phyloP scores from a whole-genome alignment of 2,888 invertebrate genomes.

The Cyrtodaria siliqua region DNA sequence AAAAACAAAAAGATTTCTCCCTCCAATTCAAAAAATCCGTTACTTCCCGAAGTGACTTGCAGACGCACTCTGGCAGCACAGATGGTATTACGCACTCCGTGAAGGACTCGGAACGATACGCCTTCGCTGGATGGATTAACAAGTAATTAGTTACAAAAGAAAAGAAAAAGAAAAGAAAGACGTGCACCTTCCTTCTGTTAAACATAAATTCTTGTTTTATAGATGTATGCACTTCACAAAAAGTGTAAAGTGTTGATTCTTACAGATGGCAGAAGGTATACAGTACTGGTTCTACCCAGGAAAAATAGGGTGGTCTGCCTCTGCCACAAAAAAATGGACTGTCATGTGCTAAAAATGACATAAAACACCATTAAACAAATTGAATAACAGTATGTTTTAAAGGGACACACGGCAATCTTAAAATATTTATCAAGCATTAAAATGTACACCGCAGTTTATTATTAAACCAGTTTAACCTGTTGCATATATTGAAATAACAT shows the following conservation, averaged over 20 bases:
- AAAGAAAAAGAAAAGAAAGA: not conserved
- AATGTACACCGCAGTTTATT: not conserved
- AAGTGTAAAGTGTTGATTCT: not conserved
- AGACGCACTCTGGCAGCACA: constrained; percentile 96
- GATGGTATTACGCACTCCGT: constrained; percentile 94
- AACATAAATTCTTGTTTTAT: not conserved
- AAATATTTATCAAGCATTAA: too few species aligned
- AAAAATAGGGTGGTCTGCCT: too few species aligned
- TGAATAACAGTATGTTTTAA: too few species aligned
- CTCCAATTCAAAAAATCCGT: constrained; percentile 97
- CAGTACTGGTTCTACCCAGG: too few species aligned
- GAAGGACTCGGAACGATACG: constrained; percentile 92
- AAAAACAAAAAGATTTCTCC: constrained; percentile 95
- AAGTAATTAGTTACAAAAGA: too few species aligned
- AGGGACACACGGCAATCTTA: too few species aligned
- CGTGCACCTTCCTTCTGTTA: not conserved
- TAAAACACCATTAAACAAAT: too few species aligned
- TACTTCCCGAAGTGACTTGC: constrained; percentile 95
- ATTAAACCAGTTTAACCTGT: too few species aligned
- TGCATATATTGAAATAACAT: too few species aligned
- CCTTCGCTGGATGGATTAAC: constrained; percentile 99
- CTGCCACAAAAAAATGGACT: too few species aligned
- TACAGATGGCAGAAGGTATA: too few species aligned
- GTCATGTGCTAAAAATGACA: too few species aligned
- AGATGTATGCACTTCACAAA: constrained; percentile 4